A percentile compares a stretch with the other conserved stretches of the same genome.
Evolutionary conservation across 2,888 invertebrate genomes (phyloP).

Genomic region (Drosophila gaucha): DNA sequence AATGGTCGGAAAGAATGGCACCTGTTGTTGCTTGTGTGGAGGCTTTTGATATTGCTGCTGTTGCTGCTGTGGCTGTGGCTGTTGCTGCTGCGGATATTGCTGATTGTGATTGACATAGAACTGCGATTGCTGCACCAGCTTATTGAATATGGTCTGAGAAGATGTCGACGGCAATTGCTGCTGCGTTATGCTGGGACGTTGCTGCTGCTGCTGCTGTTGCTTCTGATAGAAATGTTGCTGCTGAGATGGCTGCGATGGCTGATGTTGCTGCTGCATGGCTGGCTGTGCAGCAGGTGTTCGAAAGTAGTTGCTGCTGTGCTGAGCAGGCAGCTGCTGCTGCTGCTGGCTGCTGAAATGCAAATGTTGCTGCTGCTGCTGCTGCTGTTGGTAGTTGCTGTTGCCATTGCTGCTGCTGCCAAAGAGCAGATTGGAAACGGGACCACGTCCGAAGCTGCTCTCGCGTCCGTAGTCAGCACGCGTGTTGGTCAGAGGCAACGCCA

Average conservation of each 20-base stretch:
- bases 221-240: slow-evolving; percentile 48
- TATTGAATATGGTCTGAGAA: slow-evolving; percentile 69
- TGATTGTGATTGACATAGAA: slow-evolving; percentile 80
- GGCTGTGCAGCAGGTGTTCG: slow-evolving; percentile 49
- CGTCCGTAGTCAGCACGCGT: slow-evolving; percentile 76
- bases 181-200: slow-evolving; percentile 53
- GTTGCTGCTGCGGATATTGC: slow-evolving; percentile 63
- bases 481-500: slow-evolving; percentile 85
- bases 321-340: slow-evolving; percentile 26
- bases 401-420: slow-evolving; percentile 35
- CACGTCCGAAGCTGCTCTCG: slow-evolving; percentile 58
- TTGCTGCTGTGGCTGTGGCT: slow-evolving; percentile 36
- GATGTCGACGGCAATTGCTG: slow-evolving; percentile 66
- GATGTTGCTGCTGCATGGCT: slow-evolving; percentile 29
- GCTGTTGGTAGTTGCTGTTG: slow-evolving; percentile 24
- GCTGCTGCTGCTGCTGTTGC: slow-evolving; percentile 28
- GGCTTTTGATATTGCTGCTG: slow-evolving; percentile 69
- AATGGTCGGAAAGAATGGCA: slow-evolving; percentile 78
- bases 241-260: slow-evolving; percentile 32
- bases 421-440: slow-evolving; percentile 56
- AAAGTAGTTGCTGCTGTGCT: slow-evolving; percentile 41
- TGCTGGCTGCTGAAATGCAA: slow-evolving; percentile 29
- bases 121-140: slow-evolving; percentile 74
- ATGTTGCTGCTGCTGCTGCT: slow-evolving; percentile 71
- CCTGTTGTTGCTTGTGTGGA: slow-evolving; percentile 73